Evolutionary conservation across 2,113 vertebrate genomes (phyloP), one percentile per base, ranked within the genome.

Genomic region (Condylura cristata): DNA sequence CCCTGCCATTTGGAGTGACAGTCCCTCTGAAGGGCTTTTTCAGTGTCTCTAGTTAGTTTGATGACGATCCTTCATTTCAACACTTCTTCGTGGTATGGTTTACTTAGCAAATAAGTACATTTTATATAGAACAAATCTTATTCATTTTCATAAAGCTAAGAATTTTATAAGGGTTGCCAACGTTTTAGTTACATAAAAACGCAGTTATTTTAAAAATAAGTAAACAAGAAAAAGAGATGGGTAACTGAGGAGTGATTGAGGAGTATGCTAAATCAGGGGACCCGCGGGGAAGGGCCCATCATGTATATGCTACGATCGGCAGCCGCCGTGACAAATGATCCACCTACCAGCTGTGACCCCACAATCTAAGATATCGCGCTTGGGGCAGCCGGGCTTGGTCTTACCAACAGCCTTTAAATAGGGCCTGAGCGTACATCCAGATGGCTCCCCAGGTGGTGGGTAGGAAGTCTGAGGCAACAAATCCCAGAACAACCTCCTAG

Each of bases 321-420:
- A 81, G 96, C 87, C 97, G 83, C 74, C 0, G 96, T 96, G 78
- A 93, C 97, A 97, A 97, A 95, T 95, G 95, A 18, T 79, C 86
- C 86, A 24, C 5, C 86, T 94, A 92, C 97, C 97, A 98, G 97
- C 96, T 98, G 95, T 97, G 97, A 94, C 83, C 95, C 95, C 96
- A 96, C 93, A 96, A 86, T 72, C 95, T 93, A 76, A 46, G 87
- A 97, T 94, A 72, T 10, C 0, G 88, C 92, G 96, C 72, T 80
- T 91, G 97, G 97, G 96, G 95, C 97, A 98, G 97, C 97, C 97
- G 96, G 97, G 96, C 93, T 88, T 91, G 96, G 93, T 82, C 84
- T 93, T 90, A 96, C 93, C 95, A 89, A 86, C 93, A 96, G 89
- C 51, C 53, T 89, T 84, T 75, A 93, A 89, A 75, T 39, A 94